Base-by-base conservation (phyloP, 2,113 vertebrate species). In the Rutilus rutilus region DNA sequence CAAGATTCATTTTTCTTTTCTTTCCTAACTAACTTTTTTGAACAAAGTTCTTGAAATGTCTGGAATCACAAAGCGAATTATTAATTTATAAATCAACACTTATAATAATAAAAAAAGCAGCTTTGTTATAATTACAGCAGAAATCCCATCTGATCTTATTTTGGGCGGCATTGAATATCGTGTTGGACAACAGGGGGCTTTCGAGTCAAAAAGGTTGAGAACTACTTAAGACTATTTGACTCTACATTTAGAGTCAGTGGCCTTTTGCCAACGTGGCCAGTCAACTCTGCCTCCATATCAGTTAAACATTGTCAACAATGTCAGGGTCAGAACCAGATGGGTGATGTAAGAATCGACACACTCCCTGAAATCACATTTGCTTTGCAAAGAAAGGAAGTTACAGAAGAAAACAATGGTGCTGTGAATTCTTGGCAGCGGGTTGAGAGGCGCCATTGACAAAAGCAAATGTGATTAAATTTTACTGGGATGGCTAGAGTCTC, bases 391-490 rank as follows among this genome's bases (percentile, higher is more conserved):
- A 86, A 74, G 45, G 54, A 86, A 91, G 87, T 71, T 71, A 47
- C 86, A 77, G 87, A 91, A 87, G 86, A 73, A 88, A 88, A 83
- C 78, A 85, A 89, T 89, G 42, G 76, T 80, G 91, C 92, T 90
- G 92, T 89, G 92, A 89, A 91, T 93, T 93, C 93, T 92, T 94
- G 93, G 92, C 92, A 92, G 85, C 27, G 87, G 60, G 62, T 90
- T 60, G 88, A 86, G 77, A 85, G 90, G 92, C 36, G 89, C 91
- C 90, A 93, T 94, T 95, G 94, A 94, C 80, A 93, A 94, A 93
- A 92, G 94, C 93, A 92, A 94, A 94, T 93, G 91, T 93, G 93
- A 95, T 95, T 93, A 91, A 91, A 92, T 92, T 93, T 93, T 90
- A 87, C 90, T 89, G 91, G 91, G 92, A 92, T 93, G 62, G 88